A percentile compares a stretch with the other conserved stretches of the same genome.
phyloP scores from a whole-genome alignment of 2,797 vertebrate species.

The Erethizon dorsatum region DNA sequence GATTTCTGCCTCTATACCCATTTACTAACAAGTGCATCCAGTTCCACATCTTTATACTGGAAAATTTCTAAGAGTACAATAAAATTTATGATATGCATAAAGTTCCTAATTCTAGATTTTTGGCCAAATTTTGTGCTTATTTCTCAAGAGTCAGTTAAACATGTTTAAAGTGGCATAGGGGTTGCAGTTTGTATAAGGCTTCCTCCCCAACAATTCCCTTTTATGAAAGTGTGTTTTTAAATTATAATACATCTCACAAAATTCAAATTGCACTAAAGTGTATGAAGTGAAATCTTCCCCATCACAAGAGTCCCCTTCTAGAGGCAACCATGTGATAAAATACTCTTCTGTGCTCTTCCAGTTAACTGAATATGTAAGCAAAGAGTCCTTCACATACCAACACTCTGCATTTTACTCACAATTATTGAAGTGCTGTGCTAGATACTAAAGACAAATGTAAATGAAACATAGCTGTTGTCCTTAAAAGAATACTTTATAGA shows the following conservation, averaged over 20 bases:
- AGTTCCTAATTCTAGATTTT: not conserved
- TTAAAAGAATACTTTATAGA: not conserved
- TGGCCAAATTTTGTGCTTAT: not conserved
- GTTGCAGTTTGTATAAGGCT: not conserved
- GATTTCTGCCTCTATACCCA: not conserved
- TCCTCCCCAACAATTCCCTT: not conserved
- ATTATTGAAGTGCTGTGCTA: not conserved
- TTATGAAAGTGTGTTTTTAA: not conserved
- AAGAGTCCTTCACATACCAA: not conserved
- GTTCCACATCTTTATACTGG: not conserved
- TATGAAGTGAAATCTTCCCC: not conserved
- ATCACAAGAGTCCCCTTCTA: not conserved
- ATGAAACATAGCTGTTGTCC: not conserved
- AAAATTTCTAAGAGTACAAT: not conserved
- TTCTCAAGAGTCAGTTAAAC: not conserved
- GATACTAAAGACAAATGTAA: not conserved
- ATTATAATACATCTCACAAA: not conserved
- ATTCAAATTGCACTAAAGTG: not conserved
- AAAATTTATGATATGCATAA: not conserved
- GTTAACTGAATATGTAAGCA: not conserved
- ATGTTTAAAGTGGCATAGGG: not conserved
- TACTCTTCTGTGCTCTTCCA: not conserved
- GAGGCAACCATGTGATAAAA: not conserved
- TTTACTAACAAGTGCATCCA: not conserved
- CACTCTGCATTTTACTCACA: not conserved